Percentiles rank a stretch among this genome's conserved stretches.
phyloP scores from a whole-genome alignment of 2,797 vertebrate genomes.

The Otus scops region DNA sequence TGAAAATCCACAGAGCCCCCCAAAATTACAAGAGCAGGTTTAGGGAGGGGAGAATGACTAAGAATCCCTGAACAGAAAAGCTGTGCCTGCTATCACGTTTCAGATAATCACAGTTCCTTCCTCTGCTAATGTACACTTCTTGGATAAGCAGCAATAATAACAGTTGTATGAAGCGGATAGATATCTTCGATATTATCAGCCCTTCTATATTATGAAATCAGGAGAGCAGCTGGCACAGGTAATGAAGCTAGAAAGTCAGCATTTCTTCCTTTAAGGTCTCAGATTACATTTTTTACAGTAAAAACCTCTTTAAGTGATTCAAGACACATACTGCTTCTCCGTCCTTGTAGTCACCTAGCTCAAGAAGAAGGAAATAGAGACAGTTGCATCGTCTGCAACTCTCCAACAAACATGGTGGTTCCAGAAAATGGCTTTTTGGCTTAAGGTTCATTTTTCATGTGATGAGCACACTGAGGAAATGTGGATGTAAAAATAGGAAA shows the following conservation, averaged over 20 bases:
- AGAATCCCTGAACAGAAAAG: slow-evolving; percentile 24
- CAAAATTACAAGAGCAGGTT: not conserved
- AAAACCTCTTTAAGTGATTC: not conserved
- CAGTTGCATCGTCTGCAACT: not conserved
- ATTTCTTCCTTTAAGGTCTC: not conserved
- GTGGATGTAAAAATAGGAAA: not conserved
- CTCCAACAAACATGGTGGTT: not conserved
- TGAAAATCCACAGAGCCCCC: not conserved
- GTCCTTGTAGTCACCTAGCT: not conserved
- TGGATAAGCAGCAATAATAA: not conserved
- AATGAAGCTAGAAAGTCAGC: not conserved
- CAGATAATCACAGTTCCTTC: not conserved
- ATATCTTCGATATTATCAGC: not conserved
- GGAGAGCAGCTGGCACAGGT: not conserved
- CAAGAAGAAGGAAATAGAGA: not conserved
- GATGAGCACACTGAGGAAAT: not conserved
- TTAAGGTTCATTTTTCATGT: not conserved
- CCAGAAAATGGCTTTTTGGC: not conserved
- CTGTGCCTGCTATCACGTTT: not conserved
- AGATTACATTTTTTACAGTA: not conserved
- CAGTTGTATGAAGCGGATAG: not conserved
- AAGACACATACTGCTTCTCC: not conserved
- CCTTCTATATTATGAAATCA: not conserved
- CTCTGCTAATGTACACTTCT: not conserved
- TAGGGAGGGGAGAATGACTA: not conserved